A percentile compares a stretch with the other conserved stretches of the same genome.
These are phyloP conservation scores for Camelus bactrianus DNA, from an alignment of 2,113 vertebrate species.

Conservation along the genomic window DNA sequence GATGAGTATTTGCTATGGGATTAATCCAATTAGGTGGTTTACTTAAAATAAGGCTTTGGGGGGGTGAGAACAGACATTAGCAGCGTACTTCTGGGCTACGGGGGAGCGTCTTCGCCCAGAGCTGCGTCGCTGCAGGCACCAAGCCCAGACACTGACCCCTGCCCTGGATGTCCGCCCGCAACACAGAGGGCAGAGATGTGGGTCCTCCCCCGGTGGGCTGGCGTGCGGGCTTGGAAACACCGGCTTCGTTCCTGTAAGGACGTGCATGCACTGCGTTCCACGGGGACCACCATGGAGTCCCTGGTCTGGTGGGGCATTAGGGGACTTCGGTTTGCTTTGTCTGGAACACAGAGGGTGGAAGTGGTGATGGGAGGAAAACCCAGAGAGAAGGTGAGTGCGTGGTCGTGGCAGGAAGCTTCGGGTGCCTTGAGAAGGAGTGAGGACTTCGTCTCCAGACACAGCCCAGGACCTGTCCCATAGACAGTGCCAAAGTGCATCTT, in stretches of 20 bases:
- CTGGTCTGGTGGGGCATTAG: accelerated
- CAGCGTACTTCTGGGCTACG: accelerated
- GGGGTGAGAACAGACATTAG: not conserved
- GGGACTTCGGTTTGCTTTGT: accelerated
- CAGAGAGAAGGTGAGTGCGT: accelerated
- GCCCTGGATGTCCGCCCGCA: accelerated
- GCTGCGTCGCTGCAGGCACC: too few species aligned
- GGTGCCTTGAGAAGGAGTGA: accelerated
- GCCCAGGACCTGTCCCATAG: accelerated
- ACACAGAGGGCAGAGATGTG: accelerated
- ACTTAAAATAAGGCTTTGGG: not conserved
- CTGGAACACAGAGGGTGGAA: accelerated
- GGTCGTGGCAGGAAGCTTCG: not conserved
- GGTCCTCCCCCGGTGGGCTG: accelerated
- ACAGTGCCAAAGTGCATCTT: accelerated
- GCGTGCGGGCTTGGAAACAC: accelerated
- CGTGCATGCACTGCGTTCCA: accelerated
- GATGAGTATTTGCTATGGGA: not conserved
- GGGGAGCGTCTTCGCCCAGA: accelerated
- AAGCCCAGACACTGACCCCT: accelerated
- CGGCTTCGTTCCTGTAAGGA: accelerated
- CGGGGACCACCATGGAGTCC: accelerated
- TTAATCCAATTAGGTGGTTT: not conserved
- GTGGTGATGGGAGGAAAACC: accelerated
- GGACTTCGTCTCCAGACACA: not conserved